Evolutionary conservation across 2,113 vertebrate genomes (phyloP), one percentile per base, ranked within the genome.

Genomic region (Laterallus jamaicensis): DNA sequence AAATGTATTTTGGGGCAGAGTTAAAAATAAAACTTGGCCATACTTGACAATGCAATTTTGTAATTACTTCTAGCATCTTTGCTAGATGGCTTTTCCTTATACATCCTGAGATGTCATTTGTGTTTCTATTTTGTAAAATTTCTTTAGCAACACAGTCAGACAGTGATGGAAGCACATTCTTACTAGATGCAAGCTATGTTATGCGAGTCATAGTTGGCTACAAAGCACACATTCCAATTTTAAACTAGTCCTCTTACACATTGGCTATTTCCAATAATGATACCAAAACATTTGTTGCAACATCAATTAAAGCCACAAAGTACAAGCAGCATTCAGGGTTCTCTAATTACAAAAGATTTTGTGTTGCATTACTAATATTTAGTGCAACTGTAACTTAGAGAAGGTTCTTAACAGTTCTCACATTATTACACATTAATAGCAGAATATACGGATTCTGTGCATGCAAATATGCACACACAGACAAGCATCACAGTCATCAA

Each of bases 1-100:
- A 69, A 82, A 74, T 82, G 29, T 55, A 55, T 70, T 82, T 94
- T 47, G 5, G 4, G 19, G 17, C 7, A 67, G 44, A 70, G 40
- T 52, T 31, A 70, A 90, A 95, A 95, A 80, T 54, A 89, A 91
- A 71, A 54, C 19, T n/a, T 82, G 54, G 11, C 39, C 29, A 64
- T 18, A 56, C 26, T 44, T 44, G 10, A 59, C 47, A 63, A 63
- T 59, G 37, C 8, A 69, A 59, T 90, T 90, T 70, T 81, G 9
- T 74, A 81, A 80, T 88, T 69, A 19, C 7, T 76, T 84, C 59
- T 96, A 49, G 79, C 11, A 35, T 71, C 49, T 82, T 83, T 12
- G 12, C 20, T 60, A 32, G 31, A 78, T 74, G 16, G 12, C 13
- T 84, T 81, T 69, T 84, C 2, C 21, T 82, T n/a, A n/a, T 69